These are phyloP conservation scores for Drosophila persimilis DNA, from an alignment of 1,140 invertebrate genomes.

Conservation along the genomic window DNA sequence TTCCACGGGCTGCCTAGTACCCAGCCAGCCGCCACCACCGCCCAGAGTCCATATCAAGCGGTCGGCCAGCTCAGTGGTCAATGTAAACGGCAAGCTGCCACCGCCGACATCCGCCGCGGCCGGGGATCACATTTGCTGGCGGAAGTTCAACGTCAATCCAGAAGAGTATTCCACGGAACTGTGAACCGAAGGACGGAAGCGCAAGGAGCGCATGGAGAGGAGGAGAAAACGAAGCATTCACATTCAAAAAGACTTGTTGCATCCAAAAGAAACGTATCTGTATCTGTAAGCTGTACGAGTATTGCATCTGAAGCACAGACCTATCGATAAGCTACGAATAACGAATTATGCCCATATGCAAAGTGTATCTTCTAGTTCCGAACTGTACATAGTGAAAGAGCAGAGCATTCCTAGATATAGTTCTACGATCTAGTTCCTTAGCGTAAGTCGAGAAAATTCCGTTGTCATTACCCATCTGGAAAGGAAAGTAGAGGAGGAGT, in stretches of 20 bases:
- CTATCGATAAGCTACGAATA: slow-evolving; percentile 61
- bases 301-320: slow-evolving; percentile 34
- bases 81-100: slow-evolving; percentile 68
- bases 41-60: slow-evolving; percentile 62
- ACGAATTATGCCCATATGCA: slow-evolving; percentile 63
- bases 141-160: slow-evolving; percentile 80
- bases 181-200: slow-evolving; percentile 42
- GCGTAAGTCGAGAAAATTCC: slow-evolving; percentile 59
- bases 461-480: slow-evolving; percentile 63
- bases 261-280: slow-evolving; percentile 79
- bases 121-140: slow-evolving; percentile 81
- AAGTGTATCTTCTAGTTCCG: slow-evolving; percentile 77
- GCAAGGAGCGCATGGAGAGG: not conserved
- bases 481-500: slow-evolving; percentile 17
- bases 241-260: slow-evolving; percentile 79
- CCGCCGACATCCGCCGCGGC: slow-evolving; percentile 55
- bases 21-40: slow-evolving; percentile 34
- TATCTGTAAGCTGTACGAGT: slow-evolving; percentile 46
- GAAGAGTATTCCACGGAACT: slow-evolving; percentile 82
- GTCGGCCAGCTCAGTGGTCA: slow-evolving; percentile 72
- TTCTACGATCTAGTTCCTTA: slow-evolving; percentile 55
- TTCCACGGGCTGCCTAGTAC: slow-evolving; percentile 62
- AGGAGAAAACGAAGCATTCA: slow-evolving; percentile 65
- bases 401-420: slow-evolving; percentile 40
- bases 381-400: slow-evolving; percentile 56